Base-by-base conservation (phyloP, 2,113 vertebrate genomes). In the Hippocampus abdominalis region DNA sequence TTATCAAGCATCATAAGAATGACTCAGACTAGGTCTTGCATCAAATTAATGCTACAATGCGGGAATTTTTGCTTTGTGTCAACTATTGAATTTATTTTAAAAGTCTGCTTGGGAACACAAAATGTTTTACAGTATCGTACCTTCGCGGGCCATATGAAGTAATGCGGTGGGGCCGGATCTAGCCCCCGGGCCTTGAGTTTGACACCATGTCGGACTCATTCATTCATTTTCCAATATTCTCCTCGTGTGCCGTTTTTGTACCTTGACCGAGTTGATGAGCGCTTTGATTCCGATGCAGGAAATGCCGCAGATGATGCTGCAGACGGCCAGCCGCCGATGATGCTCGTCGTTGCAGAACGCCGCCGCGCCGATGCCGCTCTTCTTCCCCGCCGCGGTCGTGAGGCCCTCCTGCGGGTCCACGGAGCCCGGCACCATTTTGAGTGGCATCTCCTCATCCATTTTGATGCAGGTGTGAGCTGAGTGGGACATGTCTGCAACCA, bases 301-400 rank as follows among this genome's bases (percentile, higher is more conserved):
- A 72, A 92, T 53, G 20, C 94, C 94, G 29, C 94, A 96, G 71
- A 96, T 70, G 83, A 95, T 90, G 90, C 95, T 94, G 76, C 81
- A 68, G 76, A 93, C 83, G 48, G 95, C 92, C 71, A 93, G 83
- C 46, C 15, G 87, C 68, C 94, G 91, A 74, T 92, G 61, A 70
- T 89, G 18, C 25, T 27, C 20, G 69, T 86, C 75, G 0, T 4
- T 0, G 46, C 29, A 48, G 59, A 29, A 69, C 18, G 21, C 62
- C 5, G 21, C n/a, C 61, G 21, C 2, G 12, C 9, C 10, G 39
- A 13, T 15, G 36, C 36, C 36, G 2, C 16, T 16, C 39, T 23
- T 40, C 39, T 7, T 15, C 20, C 12, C n/a, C 13, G n/a, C 1
- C 39, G 7, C 1, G 32, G 32, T 36, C 32, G 5, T 36, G 32